Conservation (phyloP, 2,113 vertebrate genomes). For the Brachypteracias leptosomus region DNA sequence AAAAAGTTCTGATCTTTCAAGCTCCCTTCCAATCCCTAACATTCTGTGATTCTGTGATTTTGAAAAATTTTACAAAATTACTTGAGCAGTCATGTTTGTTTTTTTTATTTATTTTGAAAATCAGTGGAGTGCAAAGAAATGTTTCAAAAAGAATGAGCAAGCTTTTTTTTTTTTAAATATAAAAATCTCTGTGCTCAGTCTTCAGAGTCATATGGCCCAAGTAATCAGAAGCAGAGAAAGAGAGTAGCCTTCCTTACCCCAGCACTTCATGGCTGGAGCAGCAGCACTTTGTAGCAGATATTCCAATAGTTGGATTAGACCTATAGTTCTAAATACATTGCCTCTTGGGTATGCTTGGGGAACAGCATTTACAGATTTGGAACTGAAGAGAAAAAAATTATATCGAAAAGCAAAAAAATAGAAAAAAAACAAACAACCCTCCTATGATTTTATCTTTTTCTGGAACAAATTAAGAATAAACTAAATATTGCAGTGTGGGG, state of each 20-base stretch:
- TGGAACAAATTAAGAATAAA: background rate
- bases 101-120: background rate
- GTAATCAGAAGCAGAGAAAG: background rate
- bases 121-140: background rate
- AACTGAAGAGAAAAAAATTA: background rate
- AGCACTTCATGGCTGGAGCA: background rate
- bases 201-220: background rate
- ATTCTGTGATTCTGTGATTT: no score
- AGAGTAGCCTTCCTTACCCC: background rate
- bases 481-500: background rate
- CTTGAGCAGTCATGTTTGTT: background rate
- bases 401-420: background rate
- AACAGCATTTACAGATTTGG: background rate
- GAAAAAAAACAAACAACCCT: no score
- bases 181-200: background rate
- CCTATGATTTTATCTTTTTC: background rate
- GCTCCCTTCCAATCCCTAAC: no score
- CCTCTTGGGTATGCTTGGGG: background rate
- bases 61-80: background rate
- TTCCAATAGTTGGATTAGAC: background rate
- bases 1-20: no score
- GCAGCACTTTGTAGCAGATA: background rate
- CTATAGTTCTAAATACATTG: background rate
- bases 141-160: background rate
- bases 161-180: background rate